These are phyloP conservation scores for Epirrhoe tristata DNA, from an alignment of 2,888 invertebrate genomes.

Conservation along the genomic window DNA sequence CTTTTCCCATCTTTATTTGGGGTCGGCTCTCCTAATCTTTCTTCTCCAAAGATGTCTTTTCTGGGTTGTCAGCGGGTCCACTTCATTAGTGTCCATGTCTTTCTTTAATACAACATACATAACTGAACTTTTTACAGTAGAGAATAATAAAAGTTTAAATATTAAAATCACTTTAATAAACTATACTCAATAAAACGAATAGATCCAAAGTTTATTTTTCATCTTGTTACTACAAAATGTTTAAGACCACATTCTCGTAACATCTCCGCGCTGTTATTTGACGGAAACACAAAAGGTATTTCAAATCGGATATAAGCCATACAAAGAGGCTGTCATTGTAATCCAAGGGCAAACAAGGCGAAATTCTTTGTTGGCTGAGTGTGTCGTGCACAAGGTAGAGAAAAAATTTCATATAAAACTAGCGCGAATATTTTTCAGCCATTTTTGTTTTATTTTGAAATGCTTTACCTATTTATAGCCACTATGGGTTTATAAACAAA, in stretches of 20 bases:
- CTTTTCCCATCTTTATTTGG: too few relatives aligned
- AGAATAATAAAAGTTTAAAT: too few relatives aligned
- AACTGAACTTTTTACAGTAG: too few relatives aligned
- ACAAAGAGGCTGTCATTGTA: slow-evolving; percentile 56
- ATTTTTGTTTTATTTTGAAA: not conserved
- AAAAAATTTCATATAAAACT: not conserved
- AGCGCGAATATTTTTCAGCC: not conserved
- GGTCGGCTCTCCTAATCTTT: too few relatives aligned
- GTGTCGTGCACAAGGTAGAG: slow-evolving; percentile 31
- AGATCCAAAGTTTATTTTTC: not conserved
- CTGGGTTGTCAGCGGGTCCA: too few relatives aligned
- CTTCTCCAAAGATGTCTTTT: too few relatives aligned
- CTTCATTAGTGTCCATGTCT: too few relatives aligned
- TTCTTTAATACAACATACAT: too few relatives aligned
- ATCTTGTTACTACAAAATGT: slow-evolving; percentile 4
- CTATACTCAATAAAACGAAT: too few relatives aligned
- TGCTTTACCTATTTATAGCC: not conserved
- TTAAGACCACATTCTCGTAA: slow-evolving; percentile 21
- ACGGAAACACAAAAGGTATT: slow-evolving; percentile 41
- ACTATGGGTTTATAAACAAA: not conserved
- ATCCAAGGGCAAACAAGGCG: slow-evolving; percentile 53
- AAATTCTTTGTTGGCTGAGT: slow-evolving; percentile 53
- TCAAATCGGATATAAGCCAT: slow-evolving; percentile 48
- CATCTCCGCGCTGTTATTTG: slow-evolving; percentile 21
- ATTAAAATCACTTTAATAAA: too few relatives aligned